Percentiles rank a stretch among this genome's conserved stretches.
Evolutionary conservation across 2,888 invertebrate species (phyloP).

Genomic region (Spisula solida): DNA sequence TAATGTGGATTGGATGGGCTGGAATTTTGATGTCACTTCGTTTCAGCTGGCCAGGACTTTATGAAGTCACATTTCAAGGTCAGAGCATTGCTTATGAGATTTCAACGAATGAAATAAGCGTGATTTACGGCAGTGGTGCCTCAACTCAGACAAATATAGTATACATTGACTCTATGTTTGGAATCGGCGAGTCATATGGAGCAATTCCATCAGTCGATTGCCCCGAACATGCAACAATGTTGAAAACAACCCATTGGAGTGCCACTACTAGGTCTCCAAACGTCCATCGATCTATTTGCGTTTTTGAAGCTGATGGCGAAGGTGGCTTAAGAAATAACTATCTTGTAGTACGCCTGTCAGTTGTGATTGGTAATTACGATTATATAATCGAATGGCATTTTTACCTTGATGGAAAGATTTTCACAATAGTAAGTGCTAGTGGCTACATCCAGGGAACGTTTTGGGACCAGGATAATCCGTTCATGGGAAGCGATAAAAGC

Average conservation of each 20-base stretch:
- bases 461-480: slow-evolving; percentile 69
- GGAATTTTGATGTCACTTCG: slow-evolving; percentile 67
- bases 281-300: slow-evolving; percentile 66
- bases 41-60: slow-evolving; percentile 57
- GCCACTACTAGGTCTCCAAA: slow-evolving; percentile 38
- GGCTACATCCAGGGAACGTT: slow-evolving; percentile 67
- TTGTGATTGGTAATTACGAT: slow-evolving; percentile 60
- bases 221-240: slow-evolving; percentile 70
- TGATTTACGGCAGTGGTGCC: slow-evolving; percentile 69
- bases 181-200: slow-evolving; percentile 63
- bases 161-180: slow-evolving; percentile 68
- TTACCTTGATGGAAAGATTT: slow-evolving; percentile 69
- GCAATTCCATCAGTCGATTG: slow-evolving; percentile 74
- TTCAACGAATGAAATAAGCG: slow-evolving; percentile 71
- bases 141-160: slow-evolving; percentile 66
- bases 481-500: slow-evolving; percentile 60
- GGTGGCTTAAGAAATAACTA: slow-evolving; percentile 67
- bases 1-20: slow-evolving; percentile 75
- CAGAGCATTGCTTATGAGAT: slow-evolving; percentile 78
- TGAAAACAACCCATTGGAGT: slow-evolving; percentile 69
- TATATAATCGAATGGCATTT: too few relatives aligned
- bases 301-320: slow-evolving; percentile 73
- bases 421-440: slow-evolving; percentile 63
- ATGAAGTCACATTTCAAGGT: slow-evolving; percentile 69
- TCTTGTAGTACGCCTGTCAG: slow-evolving; percentile 62